Base-by-base conservation (phyloP, 2,113 vertebrate species). In the Otis tarda region DNA sequence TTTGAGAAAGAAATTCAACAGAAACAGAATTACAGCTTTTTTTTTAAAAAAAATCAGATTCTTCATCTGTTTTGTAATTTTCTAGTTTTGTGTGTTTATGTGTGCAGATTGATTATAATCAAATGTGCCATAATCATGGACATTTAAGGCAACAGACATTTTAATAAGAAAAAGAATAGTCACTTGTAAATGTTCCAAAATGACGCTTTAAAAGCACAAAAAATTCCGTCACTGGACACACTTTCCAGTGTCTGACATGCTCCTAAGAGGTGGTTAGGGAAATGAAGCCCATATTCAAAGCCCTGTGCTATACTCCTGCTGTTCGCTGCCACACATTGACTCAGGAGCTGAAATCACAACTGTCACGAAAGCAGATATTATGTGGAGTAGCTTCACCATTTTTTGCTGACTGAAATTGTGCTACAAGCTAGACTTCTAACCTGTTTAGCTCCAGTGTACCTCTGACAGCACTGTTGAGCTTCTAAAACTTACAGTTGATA, bases 111-210 rank as follows among this genome's bases (percentile, higher is more conserved):
- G 70, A 65, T 71, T 86, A 22, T 71, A 92, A 60, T 68, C 68
- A 61, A 80, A 75, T 83, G 78, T 94, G 64, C 76, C 39, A 21
- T 93, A 64, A 60, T 83, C 52, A 53, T 60, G 33, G 77, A 90
- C 85, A 81, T 96, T 80, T 96, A 92, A 87, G 75, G 93, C 84
- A 93, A 85, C 50, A 91, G 67, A 27, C 73, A 33, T 80, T 92
- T 92, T 91, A 94, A 87, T 94, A 76, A 83, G 71, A 84, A 89
- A 89, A 93, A 90, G 57, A 84, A 82, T 41, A 91, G 41, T 87
- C 53, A 47, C 25, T 77, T 87, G 80, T 85, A 94, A 91, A 24
- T 67, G 61, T 82, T 94, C 91, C 77, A 96, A 92, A 94, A 91
- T 59, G 41, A 77, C 70, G 19, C 69, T 79, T 79, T 70, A 94